Conservation (phyloP, 1,140 invertebrate genomes). For the Polypedilum pembai region DNA sequence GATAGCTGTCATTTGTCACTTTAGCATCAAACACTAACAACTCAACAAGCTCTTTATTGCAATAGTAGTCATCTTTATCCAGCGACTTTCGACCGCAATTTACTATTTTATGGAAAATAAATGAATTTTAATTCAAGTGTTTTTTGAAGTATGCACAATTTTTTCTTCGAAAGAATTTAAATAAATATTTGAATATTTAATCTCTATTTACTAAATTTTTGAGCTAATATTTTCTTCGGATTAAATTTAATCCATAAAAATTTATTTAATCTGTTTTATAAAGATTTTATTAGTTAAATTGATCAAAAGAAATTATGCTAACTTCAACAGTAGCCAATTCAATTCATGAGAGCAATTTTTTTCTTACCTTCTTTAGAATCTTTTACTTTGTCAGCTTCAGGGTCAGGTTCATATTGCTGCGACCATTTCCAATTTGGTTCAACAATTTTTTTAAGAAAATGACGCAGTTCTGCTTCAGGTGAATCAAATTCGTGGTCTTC, state of each 20-base stretch:
- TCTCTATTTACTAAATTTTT: no score
- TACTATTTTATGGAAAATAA: conserved; percentile 37
- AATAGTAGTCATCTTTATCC: conserved; percentile 65
- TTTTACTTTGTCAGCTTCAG: conserved; percentile 34
- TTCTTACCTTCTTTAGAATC: conserved; percentile 36
- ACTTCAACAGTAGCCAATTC: no score
- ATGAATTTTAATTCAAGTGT: no score
- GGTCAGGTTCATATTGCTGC: conserved; percentile 47
- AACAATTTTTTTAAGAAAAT: conserved; percentile 62
- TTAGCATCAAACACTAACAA: conserved; percentile 81
- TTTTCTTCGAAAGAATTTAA: no score
- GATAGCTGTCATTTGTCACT: conserved; percentile 64
- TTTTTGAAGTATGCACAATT: no score
- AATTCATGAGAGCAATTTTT: no score
- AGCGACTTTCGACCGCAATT: conserved; percentile 57
- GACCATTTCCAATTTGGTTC: conserved; percentile 51
- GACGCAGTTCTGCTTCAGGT: conserved; percentile 63
- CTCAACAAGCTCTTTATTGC: conserved; percentile 77
- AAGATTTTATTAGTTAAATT: no score
- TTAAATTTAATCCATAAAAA: no score
- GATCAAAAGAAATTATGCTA: no score
- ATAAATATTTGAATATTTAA: no score
- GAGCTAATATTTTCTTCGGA: no score
- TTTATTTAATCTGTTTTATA: no score
- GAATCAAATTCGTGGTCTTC: conserved; percentile 61